Evolutionary conservation across 1,140 invertebrate genomes (phyloP), one percentile per base, ranked within the genome.

Genomic region (Drosophila sucinea): DNA sequence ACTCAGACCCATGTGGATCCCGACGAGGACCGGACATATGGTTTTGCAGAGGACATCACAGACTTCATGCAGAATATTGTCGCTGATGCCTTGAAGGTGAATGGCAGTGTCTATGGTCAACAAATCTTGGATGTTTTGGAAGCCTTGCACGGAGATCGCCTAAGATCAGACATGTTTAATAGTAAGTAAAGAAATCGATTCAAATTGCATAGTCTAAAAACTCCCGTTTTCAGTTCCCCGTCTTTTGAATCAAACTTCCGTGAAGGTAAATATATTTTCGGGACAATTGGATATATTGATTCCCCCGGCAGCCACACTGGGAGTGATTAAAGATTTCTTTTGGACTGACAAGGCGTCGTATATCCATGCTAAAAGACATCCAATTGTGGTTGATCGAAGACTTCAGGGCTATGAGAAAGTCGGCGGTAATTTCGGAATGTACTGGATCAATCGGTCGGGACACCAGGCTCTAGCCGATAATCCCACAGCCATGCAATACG

Each of bases 161-260:
- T 98, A 95, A 96, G 95, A 87, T 96, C 96, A 5, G 96, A 96
- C 11, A 94, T 95, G n/a, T 83, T 94, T 65, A 93, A 94, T 78
- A 93, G 95, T 96, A 90, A 92, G 92, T 33, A 38, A 30, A 1
- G 7, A 3, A 25, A 17, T 1, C 17, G 4, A 40, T 27, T 57
- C 10, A 3, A 2, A 30, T 38, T 4, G 1, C 1, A 33, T 6
- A n/a, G 33, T 33, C 3, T 10, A 7, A 57, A 32, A 0, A 32
- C 38, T n/a, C 4, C 55, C 4, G 1, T n/a, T 93, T 93, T 71
- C 76, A 96, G 97, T 97, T 92, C 94, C 95, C 77, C 91, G 92
- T 40, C 79, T 96, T 30, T 90, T 97, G 4, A 94, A 96, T 66
- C 93, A 94, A 67, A 97, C 96, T 0, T 66, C 76, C 11, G 8